A percentile compares a stretch with the other conserved stretches of the same genome.
phyloP scores from a whole-genome alignment of 2,888 invertebrate species.

The Oasisia sp. region DNA sequence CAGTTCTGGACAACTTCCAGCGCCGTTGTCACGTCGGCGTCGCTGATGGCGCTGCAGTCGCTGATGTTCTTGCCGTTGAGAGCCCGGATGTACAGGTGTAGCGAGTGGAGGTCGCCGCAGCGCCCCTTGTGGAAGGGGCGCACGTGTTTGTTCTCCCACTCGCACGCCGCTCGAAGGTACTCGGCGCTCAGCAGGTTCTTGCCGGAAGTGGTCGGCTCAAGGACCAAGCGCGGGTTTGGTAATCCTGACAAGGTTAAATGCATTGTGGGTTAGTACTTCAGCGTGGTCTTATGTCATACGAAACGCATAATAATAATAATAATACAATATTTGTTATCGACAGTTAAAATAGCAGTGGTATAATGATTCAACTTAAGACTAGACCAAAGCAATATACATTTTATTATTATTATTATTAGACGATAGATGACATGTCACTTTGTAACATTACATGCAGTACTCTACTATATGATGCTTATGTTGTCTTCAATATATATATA shows the following conservation, averaged over 20 bases:
- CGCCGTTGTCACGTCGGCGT: slow-evolving; percentile 76
- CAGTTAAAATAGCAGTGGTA: neutral
- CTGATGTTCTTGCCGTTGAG: slow-evolving; percentile 76
- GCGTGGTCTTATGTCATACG: neutral
- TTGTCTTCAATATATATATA: too few relatives aligned
- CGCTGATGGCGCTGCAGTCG: slow-evolving; percentile 80
- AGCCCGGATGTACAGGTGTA: slow-evolving; percentile 88
- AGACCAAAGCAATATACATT: neutral
- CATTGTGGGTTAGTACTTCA: too few relatives aligned
- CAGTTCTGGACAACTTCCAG: slow-evolving; percentile 72
- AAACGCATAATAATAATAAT: neutral
- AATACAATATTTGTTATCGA: neutral
- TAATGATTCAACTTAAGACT: neutral
- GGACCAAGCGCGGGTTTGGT: neutral
- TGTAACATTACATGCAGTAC: neutral
- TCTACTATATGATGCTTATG: too few relatives aligned
- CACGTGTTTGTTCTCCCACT: neutral
- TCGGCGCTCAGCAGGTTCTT: slow-evolving; percentile 7
- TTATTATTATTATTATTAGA: neutral
- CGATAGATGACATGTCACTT: neutral
- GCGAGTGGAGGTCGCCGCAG: slow-evolving; percentile 67
- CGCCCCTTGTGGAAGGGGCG: neutral
- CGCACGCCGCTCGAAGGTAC: neutral
- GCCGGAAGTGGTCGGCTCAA: neutral
- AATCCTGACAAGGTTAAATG: neutral